Base-by-base conservation (phyloP, 2,113 vertebrate species). In the Electrona antarctica region DNA sequence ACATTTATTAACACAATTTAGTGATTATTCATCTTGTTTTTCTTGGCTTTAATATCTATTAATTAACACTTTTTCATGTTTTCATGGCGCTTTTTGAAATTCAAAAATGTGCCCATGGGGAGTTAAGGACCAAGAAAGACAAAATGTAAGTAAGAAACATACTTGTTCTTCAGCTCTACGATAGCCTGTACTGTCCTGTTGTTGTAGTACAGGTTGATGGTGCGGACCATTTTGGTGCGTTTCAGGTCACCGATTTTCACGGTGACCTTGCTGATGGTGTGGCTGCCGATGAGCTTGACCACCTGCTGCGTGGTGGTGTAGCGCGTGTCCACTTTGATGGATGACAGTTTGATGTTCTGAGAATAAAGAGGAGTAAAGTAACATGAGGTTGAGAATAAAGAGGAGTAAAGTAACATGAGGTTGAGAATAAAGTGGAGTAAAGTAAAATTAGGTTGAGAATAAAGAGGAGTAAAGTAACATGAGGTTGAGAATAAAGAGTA, bases 221-320 rank as follows among this genome's bases (percentile, higher is more conserved):
- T 99, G 56, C 98, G 93, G 77, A 99, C 97, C 98, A 99, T 99
- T 92, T 99, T 99, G 77, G 98, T 98, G 60, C 98, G 92, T 87
- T 99, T 99, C 66, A 99, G 93, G 86, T 99, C 98, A 0, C 98
- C 97, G 0, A 99, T 97, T 90, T 99, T 99, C 85, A 99, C 97
- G 0, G 98, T 99, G 73, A 99, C 97, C 86, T 99, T 98, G 94
- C 97, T 98, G 92, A 99, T 97, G 81, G 96, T 99, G 87, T 99
- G 97, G 89, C 98, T 99, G 85, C 98, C 97, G 0, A 99, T 98
- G 1, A 99, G 95, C 79, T 99, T 99, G 72, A 99, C 97, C 45
- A 99, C 97, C 81, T 99, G 98, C 90, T 99, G 98, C 1, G 98
- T 99, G 73, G 98, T 99, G n/a, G 98, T 99, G 65, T 99, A 99